phyloP scores from a whole-genome alignment of 2,888 invertebrate species.

The Psylliodes chrysocephalus region DNA sequence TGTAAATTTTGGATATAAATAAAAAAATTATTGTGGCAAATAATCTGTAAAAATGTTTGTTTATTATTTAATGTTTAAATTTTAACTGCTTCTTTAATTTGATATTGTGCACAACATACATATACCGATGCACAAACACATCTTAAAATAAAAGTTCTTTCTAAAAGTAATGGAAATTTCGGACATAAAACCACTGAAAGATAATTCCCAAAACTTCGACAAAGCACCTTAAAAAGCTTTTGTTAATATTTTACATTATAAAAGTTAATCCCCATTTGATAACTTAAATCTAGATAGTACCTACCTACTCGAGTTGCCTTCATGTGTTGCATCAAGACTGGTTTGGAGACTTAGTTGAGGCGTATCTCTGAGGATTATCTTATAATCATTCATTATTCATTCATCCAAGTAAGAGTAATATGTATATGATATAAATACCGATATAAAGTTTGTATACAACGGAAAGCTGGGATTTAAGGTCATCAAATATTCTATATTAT shows the following conservation, averaged over 20 bases:
- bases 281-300: slow-evolving; percentile 7
- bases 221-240: slow-evolving; percentile 4
- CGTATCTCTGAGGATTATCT: not conserved
- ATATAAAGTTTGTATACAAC: too few relatives aligned
- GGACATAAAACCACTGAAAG: not conserved
- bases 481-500: too few relatives aligned
- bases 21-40: too few relatives aligned
- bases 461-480: too few relatives aligned
- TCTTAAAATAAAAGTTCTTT: too few relatives aligned
- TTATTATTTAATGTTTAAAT: too few relatives aligned
- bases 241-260: slow-evolving; percentile 10
- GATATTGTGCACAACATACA: too few relatives aligned
- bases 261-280: slow-evolving; percentile 8
- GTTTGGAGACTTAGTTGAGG: not conserved
- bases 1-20: too few relatives aligned
- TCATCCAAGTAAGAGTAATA: not conserved
- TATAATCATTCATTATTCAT: not conserved
- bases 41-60: too few relatives aligned
- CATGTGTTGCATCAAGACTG: not conserved
- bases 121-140: too few relatives aligned
- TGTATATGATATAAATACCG: too few relatives aligned
- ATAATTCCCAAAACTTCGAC: not conserved
- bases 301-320: not conserved
- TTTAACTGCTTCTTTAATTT: too few relatives aligned
- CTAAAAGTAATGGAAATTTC: not conserved